These are phyloP conservation scores for Oxyruncus cristatus DNA, from an alignment of 2,113 vertebrate species.

Conservation along the genomic window DNA sequence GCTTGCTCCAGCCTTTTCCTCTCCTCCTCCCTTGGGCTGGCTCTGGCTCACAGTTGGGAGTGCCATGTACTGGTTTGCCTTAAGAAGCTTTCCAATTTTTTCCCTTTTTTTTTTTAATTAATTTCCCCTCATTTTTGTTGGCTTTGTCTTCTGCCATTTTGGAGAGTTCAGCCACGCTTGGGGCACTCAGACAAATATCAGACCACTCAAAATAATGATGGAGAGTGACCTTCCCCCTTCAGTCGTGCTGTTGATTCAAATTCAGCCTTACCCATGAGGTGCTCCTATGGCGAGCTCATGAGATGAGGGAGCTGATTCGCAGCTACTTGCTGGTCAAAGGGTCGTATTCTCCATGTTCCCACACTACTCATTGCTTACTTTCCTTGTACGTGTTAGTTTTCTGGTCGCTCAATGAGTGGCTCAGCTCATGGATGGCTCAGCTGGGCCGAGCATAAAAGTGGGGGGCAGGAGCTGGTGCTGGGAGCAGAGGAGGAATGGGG, in stretches of 20 bases:
- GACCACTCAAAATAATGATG: neutral
- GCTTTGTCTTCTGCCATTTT: neutral
- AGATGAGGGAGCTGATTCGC: neutral
- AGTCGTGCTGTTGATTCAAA: neutral
- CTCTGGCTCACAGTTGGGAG: neutral
- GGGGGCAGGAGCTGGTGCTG: neutral
- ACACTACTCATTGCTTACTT: neutral
- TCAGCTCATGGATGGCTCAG: neutral
- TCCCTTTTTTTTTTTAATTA: neutral
- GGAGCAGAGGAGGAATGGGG: neutral
- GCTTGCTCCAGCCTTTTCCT: neutral
- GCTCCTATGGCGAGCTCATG: rapidly evolving
- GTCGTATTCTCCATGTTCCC: neutral
- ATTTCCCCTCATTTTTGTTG: neutral
- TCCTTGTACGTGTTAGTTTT: neutral
- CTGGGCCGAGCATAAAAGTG: rapidly evolving
- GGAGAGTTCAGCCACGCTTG: neutral
- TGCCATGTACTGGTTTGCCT: neutral
- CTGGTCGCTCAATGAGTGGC: neutral
- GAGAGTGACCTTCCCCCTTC: neutral
- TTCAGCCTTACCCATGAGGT: neutral
- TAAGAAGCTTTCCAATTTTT: neutral
- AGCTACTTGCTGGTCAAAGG: neutral
- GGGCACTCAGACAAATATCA: neutral
- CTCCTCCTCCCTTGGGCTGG: neutral